phyloP scores from a whole-genome alignment of 2,888 invertebrate species.

The Norana najaformis region DNA sequence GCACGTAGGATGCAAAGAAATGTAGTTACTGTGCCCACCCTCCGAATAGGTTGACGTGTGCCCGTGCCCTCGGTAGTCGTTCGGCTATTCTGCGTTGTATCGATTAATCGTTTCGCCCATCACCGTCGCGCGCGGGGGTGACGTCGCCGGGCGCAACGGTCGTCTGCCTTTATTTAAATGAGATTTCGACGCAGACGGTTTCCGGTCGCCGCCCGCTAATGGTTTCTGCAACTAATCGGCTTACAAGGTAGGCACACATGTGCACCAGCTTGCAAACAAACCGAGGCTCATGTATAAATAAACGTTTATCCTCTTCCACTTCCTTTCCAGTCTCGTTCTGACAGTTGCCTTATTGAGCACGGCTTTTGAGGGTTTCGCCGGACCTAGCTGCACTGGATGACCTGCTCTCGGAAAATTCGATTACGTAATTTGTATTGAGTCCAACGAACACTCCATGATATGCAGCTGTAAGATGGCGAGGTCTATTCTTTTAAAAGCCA shows the following conservation, averaged over 20 bases:
- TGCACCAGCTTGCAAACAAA: background rate
- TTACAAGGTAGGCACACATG: background rate
- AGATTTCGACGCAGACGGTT: conserved; percentile 13
- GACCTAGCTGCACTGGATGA: background rate
- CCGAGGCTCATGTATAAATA: background rate
- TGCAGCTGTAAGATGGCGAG: background rate
- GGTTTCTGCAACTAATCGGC: background rate
- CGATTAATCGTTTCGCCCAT: background rate
- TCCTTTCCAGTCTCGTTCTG: too few species aligned
- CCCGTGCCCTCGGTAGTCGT: background rate
- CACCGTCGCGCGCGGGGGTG: background rate
- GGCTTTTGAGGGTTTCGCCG: background rate
- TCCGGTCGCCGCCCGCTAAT: background rate
- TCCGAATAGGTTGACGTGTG: background rate
- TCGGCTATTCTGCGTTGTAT: background rate
- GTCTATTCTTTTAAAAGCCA: background rate
- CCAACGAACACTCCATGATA: background rate
- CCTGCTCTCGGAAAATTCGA: background rate
- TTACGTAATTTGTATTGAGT: background rate
- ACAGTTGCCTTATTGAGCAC: too few species aligned
- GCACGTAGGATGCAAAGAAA: background rate
- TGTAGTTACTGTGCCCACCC: background rate
- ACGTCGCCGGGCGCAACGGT: background rate
- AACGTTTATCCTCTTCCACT: background rate
- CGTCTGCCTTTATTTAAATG: background rate